Conservation (phyloP, 2,888 invertebrate species). For the Diaprepes abbreviatus region DNA sequence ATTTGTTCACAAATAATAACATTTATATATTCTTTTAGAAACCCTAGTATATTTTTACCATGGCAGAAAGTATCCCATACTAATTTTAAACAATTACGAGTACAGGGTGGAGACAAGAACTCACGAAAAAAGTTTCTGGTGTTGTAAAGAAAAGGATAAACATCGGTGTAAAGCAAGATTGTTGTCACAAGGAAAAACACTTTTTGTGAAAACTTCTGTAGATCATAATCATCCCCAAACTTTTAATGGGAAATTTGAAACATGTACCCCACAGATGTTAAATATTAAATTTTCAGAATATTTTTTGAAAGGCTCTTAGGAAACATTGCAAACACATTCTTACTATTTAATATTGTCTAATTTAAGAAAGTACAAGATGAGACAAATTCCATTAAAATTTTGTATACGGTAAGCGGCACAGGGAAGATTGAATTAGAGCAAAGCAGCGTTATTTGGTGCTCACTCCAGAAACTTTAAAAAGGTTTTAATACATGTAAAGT, state of each 20-base stretch:
- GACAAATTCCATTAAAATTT: too few species aligned
- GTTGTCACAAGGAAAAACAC: constrained; percentile 23
- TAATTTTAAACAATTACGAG: constrained; percentile 33
- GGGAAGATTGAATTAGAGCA: too few species aligned
- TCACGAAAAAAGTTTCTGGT: constrained; percentile 34
- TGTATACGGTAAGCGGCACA: too few species aligned
- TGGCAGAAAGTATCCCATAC: constrained; percentile 30
- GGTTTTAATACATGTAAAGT: too few species aligned
- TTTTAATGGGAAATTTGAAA: constrained; percentile 1
- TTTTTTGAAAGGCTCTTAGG: not conserved
- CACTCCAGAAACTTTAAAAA: too few species aligned
- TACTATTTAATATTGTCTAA: too few species aligned
- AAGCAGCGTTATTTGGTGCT: too few species aligned
- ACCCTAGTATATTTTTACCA: constrained; percentile 25
- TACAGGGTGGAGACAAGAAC: constrained; percentile 27
- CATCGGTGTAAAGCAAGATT: constrained; percentile 30
- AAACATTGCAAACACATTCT: too few species aligned
- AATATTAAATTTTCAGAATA: constrained; percentile 6
- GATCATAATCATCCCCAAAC: constrained; percentile 36
- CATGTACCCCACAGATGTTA: constrained; percentile 19
- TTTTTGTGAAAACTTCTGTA: constrained; percentile 23
- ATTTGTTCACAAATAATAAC: too few species aligned
- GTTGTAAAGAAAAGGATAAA: constrained; percentile 33
- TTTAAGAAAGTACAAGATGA: too few species aligned
- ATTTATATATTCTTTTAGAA: constrained; percentile 12